Base-by-base conservation (phyloP, 2,113 vertebrate genomes). In the Sceloporus undulatus region DNA sequence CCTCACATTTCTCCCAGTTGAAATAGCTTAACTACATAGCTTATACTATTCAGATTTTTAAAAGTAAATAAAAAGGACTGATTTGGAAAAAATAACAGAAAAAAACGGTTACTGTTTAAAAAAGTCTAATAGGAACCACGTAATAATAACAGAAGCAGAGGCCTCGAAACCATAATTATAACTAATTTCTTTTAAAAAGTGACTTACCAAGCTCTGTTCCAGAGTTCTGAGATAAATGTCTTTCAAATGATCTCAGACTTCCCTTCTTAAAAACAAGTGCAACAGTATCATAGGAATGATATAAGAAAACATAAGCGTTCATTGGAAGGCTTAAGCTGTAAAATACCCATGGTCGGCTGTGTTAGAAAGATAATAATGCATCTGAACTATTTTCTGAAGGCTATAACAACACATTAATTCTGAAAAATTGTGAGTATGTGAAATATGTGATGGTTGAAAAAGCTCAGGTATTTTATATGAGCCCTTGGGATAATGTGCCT, bases 331-430 rank as follows among this genome's bases (percentile, higher is more conserved):
- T 1, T 80, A 91, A 88, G 38, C 88, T 92, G 88, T 76, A 19
- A 92, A 77, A 79, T 27, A 83, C 3, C 0, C 85, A 75, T 52
- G 29, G 56, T 89, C 74, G 75, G 29, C 16, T 88, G 62, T 6
- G 34, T 82, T 56, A 93, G 88, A 88, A 78, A 85, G 85, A 48
- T 6, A 7, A 54, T 52, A 75, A 40, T 82, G 85, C 87, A 92
- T 86, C 86, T 84, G 90, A 93, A 92, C 75, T n/a, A 56, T 8
- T 93, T 62, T 88, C 79, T 90, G 84, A 82, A 66, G 78, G 62
- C 34, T 82, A 25, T 68, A 19, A 82, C 79, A 42, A 40, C 25
- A 5, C 82, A 7, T 74, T 93, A 29, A 34, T 91, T 77, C 84
- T 77, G 76, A 88, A 87, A 66, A 59, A 48, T 27, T n/a, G 74